phyloP scores from a whole-genome alignment of 2,888 invertebrate genomes.

The Eupelmus urozonus region DNA sequence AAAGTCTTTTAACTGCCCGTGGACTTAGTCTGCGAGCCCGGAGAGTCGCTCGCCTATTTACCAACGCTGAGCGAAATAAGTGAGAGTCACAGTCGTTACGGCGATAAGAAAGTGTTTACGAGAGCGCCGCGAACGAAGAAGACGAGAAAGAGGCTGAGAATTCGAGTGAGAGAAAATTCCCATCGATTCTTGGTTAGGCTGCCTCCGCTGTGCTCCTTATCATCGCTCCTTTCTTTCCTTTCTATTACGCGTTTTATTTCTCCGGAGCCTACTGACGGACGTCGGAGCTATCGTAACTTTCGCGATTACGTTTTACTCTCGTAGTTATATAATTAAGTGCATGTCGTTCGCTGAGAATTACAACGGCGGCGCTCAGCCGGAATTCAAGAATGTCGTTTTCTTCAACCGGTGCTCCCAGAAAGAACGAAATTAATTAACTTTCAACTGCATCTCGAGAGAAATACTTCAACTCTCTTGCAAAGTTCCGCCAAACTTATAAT shows the following conservation, averaged over 20 bases:
- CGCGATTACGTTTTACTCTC: too few species aligned
- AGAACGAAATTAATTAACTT: too few species aligned
- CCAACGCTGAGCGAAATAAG: slow-evolving; percentile 15
- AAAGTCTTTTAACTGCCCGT: neutral
- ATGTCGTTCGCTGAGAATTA: too few species aligned
- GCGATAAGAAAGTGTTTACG: slow-evolving; percentile 63
- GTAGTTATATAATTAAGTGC: too few species aligned
- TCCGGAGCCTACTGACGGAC: too few species aligned
- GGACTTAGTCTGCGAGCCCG: neutral
- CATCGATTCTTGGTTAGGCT: slow-evolving; percentile 65
- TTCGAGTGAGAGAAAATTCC: slow-evolving; percentile 62
- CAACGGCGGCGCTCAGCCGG: too few species aligned
- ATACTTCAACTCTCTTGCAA: too few species aligned
- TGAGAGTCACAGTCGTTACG: slow-evolving; percentile 54
- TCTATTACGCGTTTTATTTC: slow-evolving; percentile 39
- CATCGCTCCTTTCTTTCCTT: slow-evolving; percentile 17
- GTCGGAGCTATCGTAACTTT: too few species aligned
- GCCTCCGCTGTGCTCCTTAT: slow-evolving; percentile 12
- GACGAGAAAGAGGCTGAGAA: slow-evolving; percentile 56
- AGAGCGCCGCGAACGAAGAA: slow-evolving; percentile 28
- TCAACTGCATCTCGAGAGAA: too few species aligned
- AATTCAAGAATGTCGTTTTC: too few species aligned
- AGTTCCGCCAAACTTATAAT: too few species aligned
- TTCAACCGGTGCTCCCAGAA: too few species aligned
- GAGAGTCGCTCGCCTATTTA: slow-evolving; percentile 15